Conservation (phyloP, 2,113 vertebrate genomes). For the Clarias batrachus region DNA sequence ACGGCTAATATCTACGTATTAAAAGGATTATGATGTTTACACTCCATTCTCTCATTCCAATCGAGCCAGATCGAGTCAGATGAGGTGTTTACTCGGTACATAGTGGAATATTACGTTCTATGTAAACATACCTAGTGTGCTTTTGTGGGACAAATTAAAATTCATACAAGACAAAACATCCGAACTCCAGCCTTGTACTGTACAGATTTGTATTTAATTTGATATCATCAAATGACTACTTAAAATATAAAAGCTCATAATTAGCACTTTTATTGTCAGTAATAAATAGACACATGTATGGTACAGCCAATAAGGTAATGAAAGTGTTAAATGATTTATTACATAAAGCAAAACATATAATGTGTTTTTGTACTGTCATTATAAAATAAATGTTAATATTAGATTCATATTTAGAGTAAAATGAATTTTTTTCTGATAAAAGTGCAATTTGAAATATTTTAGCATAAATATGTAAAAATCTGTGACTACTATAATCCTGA, state of each 20-base stretch:
- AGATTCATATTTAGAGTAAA: background rate
- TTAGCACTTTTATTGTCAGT: background rate
- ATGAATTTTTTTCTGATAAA: background rate
- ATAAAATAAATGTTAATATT: background rate
- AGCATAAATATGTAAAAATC: background rate
- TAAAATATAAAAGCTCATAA: background rate
- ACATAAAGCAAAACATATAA: background rate
- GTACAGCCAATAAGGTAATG: background rate
- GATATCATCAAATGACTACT: background rate
- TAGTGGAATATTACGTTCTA: no score
- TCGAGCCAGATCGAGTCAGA: no score
- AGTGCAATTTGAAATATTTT: background rate
- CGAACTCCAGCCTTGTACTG: background rate
- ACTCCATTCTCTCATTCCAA: no score
- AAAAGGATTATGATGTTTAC: no score
- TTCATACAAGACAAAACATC: background rate
- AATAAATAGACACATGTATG: background rate
- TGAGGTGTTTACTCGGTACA: no score
- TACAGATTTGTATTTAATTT: background rate
- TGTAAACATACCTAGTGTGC: no score
- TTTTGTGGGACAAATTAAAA: no score
- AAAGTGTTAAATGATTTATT: background rate
- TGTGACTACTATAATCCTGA: background rate
- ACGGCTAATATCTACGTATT: no score
- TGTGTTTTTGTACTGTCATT: background rate